Evolutionary conservation across 1,140 invertebrate species (phyloP), one percentile per base, ranked within the genome.

Genomic region (Acyrthosiphon pisum): DNA sequence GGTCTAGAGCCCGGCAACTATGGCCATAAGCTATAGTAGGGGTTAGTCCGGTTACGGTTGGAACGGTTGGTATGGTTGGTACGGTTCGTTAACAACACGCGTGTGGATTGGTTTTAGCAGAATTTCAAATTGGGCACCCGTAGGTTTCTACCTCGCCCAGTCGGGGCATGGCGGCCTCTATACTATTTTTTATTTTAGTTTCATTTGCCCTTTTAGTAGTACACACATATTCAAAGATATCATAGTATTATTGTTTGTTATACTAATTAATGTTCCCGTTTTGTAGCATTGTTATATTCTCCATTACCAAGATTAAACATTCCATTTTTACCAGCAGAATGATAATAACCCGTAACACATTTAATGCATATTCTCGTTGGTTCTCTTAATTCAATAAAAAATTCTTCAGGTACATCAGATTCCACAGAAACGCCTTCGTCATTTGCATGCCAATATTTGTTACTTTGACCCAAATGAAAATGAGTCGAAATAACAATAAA

Each of bases 271-370:
- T 98, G 99, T 96, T 99, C 98, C 98, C 98, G 99, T 95, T 98
- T 98, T 93, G 98, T 99, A 94, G 98, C 98, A 93, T 96, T 96
- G 93, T 97, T 96, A 94, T 97, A 96, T 94, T 98, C 97, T 93
- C 96, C 96, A 93, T 97, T 97, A 48, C 97, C 97, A 68, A 99
- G 96, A 95, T 97, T 97, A 96, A 99, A 97, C 93, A 97, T 97
- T 89, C 99, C 99, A 95, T 99, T 99, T 96, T 99, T 99, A 94
- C 98, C 98, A 93, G 98, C 98, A 93, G 97, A 97, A 93, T 99
- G 95, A 95, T 99, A 99, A 94, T 97, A 96, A 83, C 98, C 97
- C 93, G 96, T 95, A 76, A 96, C 96, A 18, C 96, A 96, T 95
- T 98, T 98, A 95, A 99, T 98, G 95, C 97, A 98, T 94, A 99